Percentiles rank a stretch among this genome's conserved stretches.
These are phyloP conservation scores for Ellobius talpinus DNA, from an alignment of 2,113 vertebrate genomes.

Conservation along the genomic window DNA sequence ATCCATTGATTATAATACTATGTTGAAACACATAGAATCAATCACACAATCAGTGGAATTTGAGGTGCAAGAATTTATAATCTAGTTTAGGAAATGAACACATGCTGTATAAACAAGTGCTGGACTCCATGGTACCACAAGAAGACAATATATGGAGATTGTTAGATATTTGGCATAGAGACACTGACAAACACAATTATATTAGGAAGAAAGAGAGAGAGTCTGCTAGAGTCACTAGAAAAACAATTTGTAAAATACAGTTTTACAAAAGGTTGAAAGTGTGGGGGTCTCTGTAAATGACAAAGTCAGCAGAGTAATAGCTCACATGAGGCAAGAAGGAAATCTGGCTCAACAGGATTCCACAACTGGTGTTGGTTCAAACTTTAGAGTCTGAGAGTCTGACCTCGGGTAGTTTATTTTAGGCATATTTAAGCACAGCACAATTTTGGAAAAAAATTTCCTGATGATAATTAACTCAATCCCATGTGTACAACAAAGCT, in stretches of 20 bases:
- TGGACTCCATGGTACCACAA: background rate
- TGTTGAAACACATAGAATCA: background rate
- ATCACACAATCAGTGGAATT: background rate
- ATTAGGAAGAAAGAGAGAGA: background rate
- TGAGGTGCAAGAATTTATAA: background rate
- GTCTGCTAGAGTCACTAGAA: background rate
- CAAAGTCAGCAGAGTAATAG: background rate
- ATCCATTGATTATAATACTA: background rate
- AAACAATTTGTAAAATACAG: constrained; percentile 12
- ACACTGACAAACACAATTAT: background rate
- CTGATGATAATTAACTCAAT: background rate
- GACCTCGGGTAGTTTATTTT: background rate
- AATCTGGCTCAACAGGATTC: background rate
- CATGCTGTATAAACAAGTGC: background rate
- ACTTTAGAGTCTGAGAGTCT: background rate
- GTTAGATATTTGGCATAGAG: background rate
- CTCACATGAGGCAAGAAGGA: background rate
- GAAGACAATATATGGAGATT: background rate
- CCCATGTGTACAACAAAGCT: background rate
- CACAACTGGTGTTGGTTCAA: background rate
- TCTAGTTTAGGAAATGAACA: constrained; percentile 2
- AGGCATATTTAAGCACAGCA: background rate
- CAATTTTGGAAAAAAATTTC: background rate
- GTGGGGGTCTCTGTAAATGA: background rate
- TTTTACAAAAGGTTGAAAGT: background rate